Conservation (phyloP, 1,140 invertebrate species). For the Hylyphantes graminicola region DNA sequence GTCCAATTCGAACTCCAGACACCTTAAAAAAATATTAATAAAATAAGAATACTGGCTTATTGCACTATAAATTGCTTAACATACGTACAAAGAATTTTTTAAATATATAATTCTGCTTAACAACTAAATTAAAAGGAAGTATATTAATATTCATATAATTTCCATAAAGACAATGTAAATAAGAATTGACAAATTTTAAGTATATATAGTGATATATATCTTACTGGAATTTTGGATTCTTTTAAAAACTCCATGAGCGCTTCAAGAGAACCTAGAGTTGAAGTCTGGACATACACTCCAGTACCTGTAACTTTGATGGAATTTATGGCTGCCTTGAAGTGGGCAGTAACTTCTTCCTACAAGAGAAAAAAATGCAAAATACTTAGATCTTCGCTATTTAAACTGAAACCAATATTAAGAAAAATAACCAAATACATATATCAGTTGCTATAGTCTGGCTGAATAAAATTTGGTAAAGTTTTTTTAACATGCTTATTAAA, state of each 20-base stretch:
- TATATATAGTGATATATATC: conserved; percentile 47
- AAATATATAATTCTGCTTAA: background rate
- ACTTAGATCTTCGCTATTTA: too few relatives aligned
- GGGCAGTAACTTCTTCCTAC: conserved; percentile 80
- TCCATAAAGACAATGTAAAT: background rate
- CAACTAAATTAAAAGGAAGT: too few relatives aligned
- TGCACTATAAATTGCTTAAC: background rate
- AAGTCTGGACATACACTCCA: conserved; percentile 99
- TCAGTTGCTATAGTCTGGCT: too few relatives aligned
- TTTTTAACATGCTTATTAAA: too few relatives aligned
- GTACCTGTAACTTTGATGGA: conserved; percentile 89
- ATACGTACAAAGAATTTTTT: background rate
- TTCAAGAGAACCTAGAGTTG: conserved; percentile 97
- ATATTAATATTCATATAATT: too few relatives aligned
- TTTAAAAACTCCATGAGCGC: conserved; percentile 95
- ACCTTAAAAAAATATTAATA: conserved; percentile 78
- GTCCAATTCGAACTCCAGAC: conserved; percentile 97
- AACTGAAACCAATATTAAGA: too few relatives aligned
- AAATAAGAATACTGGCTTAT: background rate
- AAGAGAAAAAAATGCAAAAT: background rate
- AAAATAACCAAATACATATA: too few relatives aligned
- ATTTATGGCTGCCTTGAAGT: conserved; percentile 88
- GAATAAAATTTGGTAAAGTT: too few relatives aligned
- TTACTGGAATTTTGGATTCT: conserved; percentile 91
- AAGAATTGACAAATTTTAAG: background rate